These are phyloP conservation scores for Etheostoma perlongum DNA, from an alignment of 2,797 vertebrate species.

Conservation along the genomic window DNA sequence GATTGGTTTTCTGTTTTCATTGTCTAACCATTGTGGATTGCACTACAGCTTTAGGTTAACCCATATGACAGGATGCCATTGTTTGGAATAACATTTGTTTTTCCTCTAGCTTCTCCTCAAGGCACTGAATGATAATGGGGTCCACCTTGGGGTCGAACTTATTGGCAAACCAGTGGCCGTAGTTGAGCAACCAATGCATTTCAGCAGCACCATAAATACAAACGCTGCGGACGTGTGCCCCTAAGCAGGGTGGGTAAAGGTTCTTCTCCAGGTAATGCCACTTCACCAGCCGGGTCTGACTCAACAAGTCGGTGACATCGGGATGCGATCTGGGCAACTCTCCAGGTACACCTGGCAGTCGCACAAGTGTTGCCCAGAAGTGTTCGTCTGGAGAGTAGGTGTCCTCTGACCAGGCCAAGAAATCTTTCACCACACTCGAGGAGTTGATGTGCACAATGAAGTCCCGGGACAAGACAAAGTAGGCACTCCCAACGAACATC, in stretches of 20 bases:
- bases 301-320: constrained; percentile 92
- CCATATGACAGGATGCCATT: constrained; percentile 10
- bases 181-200: constrained; percentile 90
- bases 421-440: constrained; percentile 86
- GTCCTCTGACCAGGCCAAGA: constrained; percentile 92
- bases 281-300: constrained; percentile 94
- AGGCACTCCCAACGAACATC: constrained; percentile 93
- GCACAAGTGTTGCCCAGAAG: constrained; percentile 93
- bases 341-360: constrained; percentile 90
- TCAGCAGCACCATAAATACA: constrained; percentile 93
- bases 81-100: constrained; percentile 80
- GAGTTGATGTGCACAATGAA: constrained; percentile 84
- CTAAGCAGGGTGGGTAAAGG: constrained; percentile 91
- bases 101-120: constrained; percentile 90
- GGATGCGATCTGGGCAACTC: constrained; percentile 83
- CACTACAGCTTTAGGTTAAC: not conserved
- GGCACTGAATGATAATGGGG: constrained; percentile 90
- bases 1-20: not conserved
- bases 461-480: constrained; percentile 90
- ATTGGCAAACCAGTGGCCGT: constrained; percentile 95
- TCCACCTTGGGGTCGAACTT: constrained; percentile 94
- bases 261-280: constrained; percentile 90
- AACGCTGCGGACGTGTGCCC: constrained; percentile 89
- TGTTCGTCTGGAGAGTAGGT: constrained; percentile 96
- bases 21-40: too few species aligned